Percentiles rank a stretch among this genome's conserved stretches.
phyloP scores from a whole-genome alignment of 2,888 invertebrate species.

The Hermaeophaga mercurialis region DNA sequence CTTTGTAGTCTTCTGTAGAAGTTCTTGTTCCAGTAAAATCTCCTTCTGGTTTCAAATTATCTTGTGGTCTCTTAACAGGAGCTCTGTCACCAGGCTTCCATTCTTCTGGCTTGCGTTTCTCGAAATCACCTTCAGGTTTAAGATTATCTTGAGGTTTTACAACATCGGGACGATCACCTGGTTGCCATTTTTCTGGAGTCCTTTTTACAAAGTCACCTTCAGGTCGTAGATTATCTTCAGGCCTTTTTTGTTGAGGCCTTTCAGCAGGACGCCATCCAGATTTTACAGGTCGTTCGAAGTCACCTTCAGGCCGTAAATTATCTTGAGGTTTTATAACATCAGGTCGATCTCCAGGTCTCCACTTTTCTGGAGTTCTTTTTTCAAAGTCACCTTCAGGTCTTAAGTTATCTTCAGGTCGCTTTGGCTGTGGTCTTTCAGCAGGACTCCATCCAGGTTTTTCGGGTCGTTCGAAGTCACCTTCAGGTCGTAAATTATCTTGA shows the following conservation, averaged over 20 bases:
- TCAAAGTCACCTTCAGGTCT: constrained; percentile 57
- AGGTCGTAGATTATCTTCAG: constrained; percentile 55
- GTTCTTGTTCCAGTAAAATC: constrained; percentile 60
- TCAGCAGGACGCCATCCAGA: constrained; percentile 55
- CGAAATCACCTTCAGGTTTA: constrained; percentile 59
- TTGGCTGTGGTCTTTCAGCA: constrained; percentile 51
- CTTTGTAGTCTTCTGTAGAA: constrained; percentile 63
- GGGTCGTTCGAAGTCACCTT: constrained; percentile 59
- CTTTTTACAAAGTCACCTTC: constrained; percentile 57
- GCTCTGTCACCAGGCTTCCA: constrained; percentile 55
- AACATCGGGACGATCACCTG: constrained; percentile 54
- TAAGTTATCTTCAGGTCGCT: constrained; percentile 58
- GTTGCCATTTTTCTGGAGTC: constrained; percentile 55
- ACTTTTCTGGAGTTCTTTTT: constrained; percentile 56
- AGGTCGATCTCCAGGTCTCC: constrained; percentile 53
- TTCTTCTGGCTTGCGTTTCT: constrained; percentile 56
- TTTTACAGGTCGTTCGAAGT: constrained; percentile 59
- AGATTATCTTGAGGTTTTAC: constrained; percentile 54
- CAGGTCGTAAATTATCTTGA: constrained; percentile 58
- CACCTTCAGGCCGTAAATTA: constrained; percentile 64
- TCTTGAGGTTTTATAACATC: constrained; percentile 51
- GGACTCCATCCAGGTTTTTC: constrained; percentile 47
- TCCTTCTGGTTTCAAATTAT: constrained; percentile 62
- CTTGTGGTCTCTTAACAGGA: constrained; percentile 58
- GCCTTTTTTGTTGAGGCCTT: constrained; percentile 52